Evolutionary conservation across 2,888 invertebrate genomes (phyloP).

Genomic region (Ormyrus thymus): DNA sequence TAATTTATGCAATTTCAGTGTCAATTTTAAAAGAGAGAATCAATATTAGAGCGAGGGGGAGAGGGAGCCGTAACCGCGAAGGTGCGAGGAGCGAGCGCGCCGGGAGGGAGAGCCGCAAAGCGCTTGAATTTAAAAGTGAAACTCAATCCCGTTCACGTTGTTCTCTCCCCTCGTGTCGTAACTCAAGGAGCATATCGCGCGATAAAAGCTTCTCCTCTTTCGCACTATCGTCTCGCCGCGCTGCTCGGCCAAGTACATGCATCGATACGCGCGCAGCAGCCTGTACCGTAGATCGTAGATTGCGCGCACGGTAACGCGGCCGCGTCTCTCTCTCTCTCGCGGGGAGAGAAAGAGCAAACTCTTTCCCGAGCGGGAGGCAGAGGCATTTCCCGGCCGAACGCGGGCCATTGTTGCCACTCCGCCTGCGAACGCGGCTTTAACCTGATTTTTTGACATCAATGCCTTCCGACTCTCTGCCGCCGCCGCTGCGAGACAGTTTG

Average conservation of each 20-base stretch:
- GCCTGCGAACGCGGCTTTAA: not conserved
- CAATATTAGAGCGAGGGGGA: conserved; percentile 7
- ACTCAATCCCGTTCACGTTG: conserved; percentile 24
- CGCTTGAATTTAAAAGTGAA: conserved; percentile 43
- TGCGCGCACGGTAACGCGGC: not conserved
- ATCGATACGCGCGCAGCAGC: not conserved
- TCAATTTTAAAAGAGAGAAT: conserved; percentile 15
- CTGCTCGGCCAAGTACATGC: not conserved
- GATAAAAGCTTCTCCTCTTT: conserved; percentile 43
- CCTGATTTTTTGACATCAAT: not conserved
- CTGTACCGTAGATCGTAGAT: conserved; percentile 18
- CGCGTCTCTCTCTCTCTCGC: not conserved
- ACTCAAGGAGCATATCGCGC: conserved; percentile 39
- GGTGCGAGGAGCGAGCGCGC: not conserved
- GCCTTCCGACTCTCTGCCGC: too few species aligned
- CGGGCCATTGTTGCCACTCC: not conserved
- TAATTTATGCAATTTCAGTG: conserved; percentile 30
- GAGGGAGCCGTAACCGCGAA: not conserved
- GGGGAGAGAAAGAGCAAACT: not conserved
- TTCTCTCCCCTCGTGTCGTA: conserved; percentile 32
- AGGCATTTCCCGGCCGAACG: too few species aligned
- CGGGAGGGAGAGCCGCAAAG: not conserved
- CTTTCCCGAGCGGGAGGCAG: too few species aligned
- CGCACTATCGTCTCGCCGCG: conserved; percentile 19
- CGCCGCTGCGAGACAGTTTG: too few species aligned